Base-by-base conservation (phyloP, 1,140 invertebrate genomes). In the Tachypleus tridentatus region DNA sequence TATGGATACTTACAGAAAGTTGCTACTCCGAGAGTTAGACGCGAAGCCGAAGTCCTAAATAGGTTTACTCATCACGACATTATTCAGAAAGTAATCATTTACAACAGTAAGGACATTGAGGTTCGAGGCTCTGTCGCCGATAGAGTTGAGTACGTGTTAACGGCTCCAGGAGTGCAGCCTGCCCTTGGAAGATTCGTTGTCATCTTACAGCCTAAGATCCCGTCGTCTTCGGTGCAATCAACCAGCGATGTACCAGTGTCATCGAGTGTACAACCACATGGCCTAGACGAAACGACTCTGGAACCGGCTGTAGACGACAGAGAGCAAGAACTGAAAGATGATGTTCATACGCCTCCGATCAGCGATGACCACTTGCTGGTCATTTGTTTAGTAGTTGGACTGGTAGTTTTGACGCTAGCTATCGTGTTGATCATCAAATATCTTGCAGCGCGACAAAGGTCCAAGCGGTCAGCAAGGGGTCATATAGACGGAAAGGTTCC, bases 41-140 rank as follows among this genome's bases (percentile, higher is more conserved):
- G 86, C 8, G 69, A 69, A 49, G 52, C 63, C 58, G 67, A 69
- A 29, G 60, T 52, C 53, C 56, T 90, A 0, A 80, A 75, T 1
- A 82, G 80, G 64, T 95, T 95, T 70, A 86, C 86, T 0, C 91
- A 94, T 72, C 88, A 92, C 70, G 92, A 97, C 72, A 77, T 97
- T 0, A 83, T 87, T 7, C 71, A 73, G 3, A 61, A 62, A 29
- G 54, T 11, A 8, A 8, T 69, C 4, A 4, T 29, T 3, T 66
- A 64, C 47, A 50, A 57, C 4, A 57, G 59, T 9, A 61, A 64
- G 29, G 57, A 61, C 11, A 64, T 69, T 57, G 57, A 69, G 7
- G 3, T 64, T 3, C 64, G 57, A 61, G 62, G 53, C 4, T 49
- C 49, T 66, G 67, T 58, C 70, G 71, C 63, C 11, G 73, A 74